These are phyloP conservation scores for Drosophila colorata DNA, from an alignment of 2,888 invertebrate genomes.

Conservation along the genomic window DNA sequence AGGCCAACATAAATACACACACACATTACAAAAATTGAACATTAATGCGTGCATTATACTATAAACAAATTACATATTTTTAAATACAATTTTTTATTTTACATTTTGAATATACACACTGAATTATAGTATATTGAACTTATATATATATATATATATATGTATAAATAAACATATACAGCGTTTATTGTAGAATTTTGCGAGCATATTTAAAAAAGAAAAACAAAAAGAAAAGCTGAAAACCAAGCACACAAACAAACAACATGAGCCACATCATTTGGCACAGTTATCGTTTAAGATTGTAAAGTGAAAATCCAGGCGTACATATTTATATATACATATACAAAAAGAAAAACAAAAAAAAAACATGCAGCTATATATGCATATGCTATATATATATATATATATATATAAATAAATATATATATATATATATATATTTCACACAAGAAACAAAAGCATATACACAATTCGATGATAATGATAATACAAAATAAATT, in stretches of 20 bases:
- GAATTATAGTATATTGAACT: conserved; percentile 55
- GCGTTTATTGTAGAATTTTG: conserved; percentile 76
- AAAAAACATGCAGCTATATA: conserved; percentile 68
- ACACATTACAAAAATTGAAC: conserved; percentile 48
- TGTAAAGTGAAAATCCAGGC: conserved; percentile 75
- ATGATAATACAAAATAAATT: conserved; percentile 72
- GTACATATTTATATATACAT: conserved; percentile 78
- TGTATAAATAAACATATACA: conserved; percentile 49
- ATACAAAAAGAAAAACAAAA: conserved; percentile 46
- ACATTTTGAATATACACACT: conserved; percentile 77
- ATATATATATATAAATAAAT: conserved; percentile 56
- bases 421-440: conserved; percentile 62
- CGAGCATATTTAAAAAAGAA: conserved; percentile 71
- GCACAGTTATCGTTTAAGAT: conserved; percentile 71
- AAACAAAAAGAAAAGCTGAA: conserved; percentile 51
- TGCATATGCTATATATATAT: conserved; percentile 66
- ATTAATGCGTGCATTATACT: conserved; percentile 55
- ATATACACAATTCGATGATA: conserved; percentile 72
- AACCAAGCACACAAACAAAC: conserved; percentile 63
- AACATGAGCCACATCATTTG: conserved; percentile 62
- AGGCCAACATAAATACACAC: conserved; percentile 41
- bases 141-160: conserved; percentile 35
- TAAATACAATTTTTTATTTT: conserved; percentile 76
- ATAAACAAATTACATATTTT: conserved; percentile 69
- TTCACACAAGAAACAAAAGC: conserved; percentile 53